Percentiles rank a stretch among this genome's conserved stretches.
Conservation (phyloP, 2,113 vertebrate genomes). For the Paedocypris sp. region DNA sequence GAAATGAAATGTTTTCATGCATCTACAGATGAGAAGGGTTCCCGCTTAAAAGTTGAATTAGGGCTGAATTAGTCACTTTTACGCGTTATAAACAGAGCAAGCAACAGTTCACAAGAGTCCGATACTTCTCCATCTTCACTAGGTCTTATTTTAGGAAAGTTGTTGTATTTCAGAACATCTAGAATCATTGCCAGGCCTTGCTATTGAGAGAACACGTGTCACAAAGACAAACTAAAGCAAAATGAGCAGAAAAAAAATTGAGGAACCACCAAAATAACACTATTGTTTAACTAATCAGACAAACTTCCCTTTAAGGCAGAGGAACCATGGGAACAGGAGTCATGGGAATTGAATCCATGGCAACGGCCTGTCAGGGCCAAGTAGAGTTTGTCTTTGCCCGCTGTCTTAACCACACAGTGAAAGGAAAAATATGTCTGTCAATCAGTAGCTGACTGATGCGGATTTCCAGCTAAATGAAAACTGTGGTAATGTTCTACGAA, state of each 20-base stretch:
- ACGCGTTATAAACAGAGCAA: no score
- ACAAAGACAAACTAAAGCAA: neutral
- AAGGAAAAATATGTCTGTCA: slow-evolving; percentile 7
- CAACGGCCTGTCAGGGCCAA: slow-evolving; percentile 22
- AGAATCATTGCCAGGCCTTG: no score
- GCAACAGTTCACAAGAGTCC: no score
- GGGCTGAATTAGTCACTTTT: no score
- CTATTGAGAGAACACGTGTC: neutral
- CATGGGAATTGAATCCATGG: slow-evolving; percentile 33
- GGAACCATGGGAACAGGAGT: slow-evolving; percentile 28
- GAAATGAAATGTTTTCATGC: neutral
- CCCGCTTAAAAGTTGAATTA: no score
- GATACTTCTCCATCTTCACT: no score
- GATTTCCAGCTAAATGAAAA: neutral
- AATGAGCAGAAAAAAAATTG: slow-evolving; percentile 17
- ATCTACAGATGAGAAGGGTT: no score
- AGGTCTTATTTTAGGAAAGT: no score
- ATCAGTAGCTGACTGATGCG: slow-evolving; percentile 25
- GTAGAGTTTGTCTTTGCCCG: slow-evolving; percentile 14
- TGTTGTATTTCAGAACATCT: no score
- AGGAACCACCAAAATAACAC: slow-evolving; percentile 39
- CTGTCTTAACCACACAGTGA: slow-evolving; percentile 8
- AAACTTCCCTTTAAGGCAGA: slow-evolving; percentile 32
- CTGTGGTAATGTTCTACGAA: slow-evolving; percentile 16
- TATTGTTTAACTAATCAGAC: slow-evolving; percentile 41